These are phyloP conservation scores for Ferdinandea cuprea DNA, from an alignment of 2,888 invertebrate genomes.

Conservation along the genomic window DNA sequence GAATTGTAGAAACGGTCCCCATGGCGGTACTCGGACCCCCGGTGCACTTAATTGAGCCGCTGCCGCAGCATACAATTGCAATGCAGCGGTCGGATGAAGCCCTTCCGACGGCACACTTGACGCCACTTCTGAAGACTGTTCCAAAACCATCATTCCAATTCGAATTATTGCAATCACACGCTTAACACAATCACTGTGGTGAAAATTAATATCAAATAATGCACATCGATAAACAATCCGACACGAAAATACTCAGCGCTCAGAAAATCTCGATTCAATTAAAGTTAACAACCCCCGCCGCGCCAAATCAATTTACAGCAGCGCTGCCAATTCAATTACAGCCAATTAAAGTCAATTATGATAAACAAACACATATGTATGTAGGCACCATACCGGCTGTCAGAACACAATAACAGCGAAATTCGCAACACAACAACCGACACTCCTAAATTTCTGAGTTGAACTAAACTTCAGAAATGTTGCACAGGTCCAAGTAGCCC, in stretches of 20 bases:
- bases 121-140: slow-evolving; percentile 64
- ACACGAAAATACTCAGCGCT: slow-evolving; percentile 8
- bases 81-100: slow-evolving; percentile 81
- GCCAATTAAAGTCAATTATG: slow-evolving; percentile 71
- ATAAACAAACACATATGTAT: slow-evolving; percentile 49
- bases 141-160: slow-evolving; percentile 66
- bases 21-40: slow-evolving; percentile 81
- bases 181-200: slow-evolving; percentile 42
- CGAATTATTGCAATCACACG: background rate
- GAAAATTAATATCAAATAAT: slow-evolving; percentile 37
- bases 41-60: slow-evolving; percentile 82
- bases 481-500: slow-evolving; percentile 79
- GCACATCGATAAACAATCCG: slow-evolving; percentile 51
- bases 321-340: slow-evolving; percentile 71
- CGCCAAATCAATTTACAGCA: slow-evolving; percentile 64
- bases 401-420: slow-evolving; percentile 28
- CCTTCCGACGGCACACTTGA: slow-evolving; percentile 81
- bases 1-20: slow-evolving; percentile 81
- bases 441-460: slow-evolving; percentile 81
- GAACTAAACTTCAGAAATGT: slow-evolving; percentile 80
- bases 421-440: slow-evolving; percentile 75
- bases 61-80: slow-evolving; percentile 81
- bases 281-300: slow-evolving; percentile 63
- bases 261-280: slow-evolving; percentile 54
- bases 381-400: slow-evolving; percentile 33